Conservation (phyloP, 2,113 vertebrate genomes). For the Lota lota region DNA sequence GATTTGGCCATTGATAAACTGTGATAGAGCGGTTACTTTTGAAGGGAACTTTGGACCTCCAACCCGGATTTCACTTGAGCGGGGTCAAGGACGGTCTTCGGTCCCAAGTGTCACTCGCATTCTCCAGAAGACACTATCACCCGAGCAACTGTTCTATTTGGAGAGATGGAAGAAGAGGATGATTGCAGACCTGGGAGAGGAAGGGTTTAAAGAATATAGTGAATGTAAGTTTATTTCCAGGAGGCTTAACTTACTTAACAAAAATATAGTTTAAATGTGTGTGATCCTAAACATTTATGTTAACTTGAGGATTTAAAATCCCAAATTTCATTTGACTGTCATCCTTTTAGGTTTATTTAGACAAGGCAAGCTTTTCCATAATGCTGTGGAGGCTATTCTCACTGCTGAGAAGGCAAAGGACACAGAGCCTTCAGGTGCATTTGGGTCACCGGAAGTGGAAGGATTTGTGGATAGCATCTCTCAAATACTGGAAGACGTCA, state of each 20-base stretch:
- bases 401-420: slow-evolving; percentile 47
- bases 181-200: slow-evolving; percentile 85
- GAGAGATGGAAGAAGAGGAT: slow-evolving; percentile 89
- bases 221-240: slow-evolving; percentile 69
- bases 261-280: not conserved
- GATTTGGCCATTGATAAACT: slow-evolving; percentile 74
- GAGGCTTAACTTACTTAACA: too few relatives aligned
- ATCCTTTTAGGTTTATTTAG: slow-evolving; percentile 78
- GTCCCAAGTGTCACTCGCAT: slow-evolving; percentile 85
- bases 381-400: slow-evolving; percentile 78
- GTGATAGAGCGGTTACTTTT: slow-evolving; percentile 39
- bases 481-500: slow-evolving; percentile 79
- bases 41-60: slow-evolving; percentile 53
- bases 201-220: slow-evolving; percentile 86
- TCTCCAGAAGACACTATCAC: slow-evolving; percentile 87
- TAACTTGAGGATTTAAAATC: too few relatives aligned
- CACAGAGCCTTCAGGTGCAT: slow-evolving; percentile 11
- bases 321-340: too few relatives aligned
- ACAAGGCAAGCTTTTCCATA: slow-evolving; percentile 86
- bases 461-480: slow-evolving; percentile 84
- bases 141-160: slow-evolving; percentile 81
- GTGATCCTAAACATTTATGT: too few relatives aligned
- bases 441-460: slow-evolving; percentile 36
- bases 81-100: slow-evolving; percentile 14
- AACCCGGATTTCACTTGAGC: slow-evolving; percentile 70